Evolutionary conservation across 2,113 vertebrate species (phyloP), one percentile per base, ranked within the genome.

Genomic region (Sclerurus mexicanus): DNA sequence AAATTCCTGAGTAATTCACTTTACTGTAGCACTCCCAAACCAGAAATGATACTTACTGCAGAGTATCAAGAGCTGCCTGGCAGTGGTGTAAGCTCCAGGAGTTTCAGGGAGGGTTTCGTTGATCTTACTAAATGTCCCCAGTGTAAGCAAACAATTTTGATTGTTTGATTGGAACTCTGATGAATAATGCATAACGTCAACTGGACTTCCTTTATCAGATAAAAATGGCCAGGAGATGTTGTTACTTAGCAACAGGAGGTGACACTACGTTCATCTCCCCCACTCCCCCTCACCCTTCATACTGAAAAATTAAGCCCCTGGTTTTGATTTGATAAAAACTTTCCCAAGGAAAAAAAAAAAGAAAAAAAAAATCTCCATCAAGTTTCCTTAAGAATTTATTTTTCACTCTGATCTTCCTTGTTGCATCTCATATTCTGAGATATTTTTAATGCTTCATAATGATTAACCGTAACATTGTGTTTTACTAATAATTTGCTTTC

Each of bases 221-320:
- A 98, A 97, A 98, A 98, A 98, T 95, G 97, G 96, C 97, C 98
- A 98, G 97, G 97, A 94, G 96, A 96, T 53, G 98, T 98, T 63
- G 98, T 98, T 98, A 98, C 98, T 98, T 98, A 98, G 98, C 98
- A 98, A 98, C 98, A 66, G 95, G 98, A 98, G 97, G 98, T 98
- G 98, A 98, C 97, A 98, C 98, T 98, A 97, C 31, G 92, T 96
- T 97, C 96, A 97, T 97, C 93, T 95, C 93, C 96, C 96, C 95
- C 93, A 96, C 95, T 90, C 96, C 97, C 95, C 95, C 97, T 96
- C 95, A 35, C 85, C 93, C 94, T 97, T 88, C 90, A 23, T 85
- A 96, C 96, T 67, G 76, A 96, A 97, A 94, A 93, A 96, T 97
- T 93, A 98, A 97, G 97, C 87, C 87, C 87, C 87, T 96, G 88